Base-by-base conservation (phyloP, 1,140 invertebrate species). In the Leptestheria dahalacensis region DNA sequence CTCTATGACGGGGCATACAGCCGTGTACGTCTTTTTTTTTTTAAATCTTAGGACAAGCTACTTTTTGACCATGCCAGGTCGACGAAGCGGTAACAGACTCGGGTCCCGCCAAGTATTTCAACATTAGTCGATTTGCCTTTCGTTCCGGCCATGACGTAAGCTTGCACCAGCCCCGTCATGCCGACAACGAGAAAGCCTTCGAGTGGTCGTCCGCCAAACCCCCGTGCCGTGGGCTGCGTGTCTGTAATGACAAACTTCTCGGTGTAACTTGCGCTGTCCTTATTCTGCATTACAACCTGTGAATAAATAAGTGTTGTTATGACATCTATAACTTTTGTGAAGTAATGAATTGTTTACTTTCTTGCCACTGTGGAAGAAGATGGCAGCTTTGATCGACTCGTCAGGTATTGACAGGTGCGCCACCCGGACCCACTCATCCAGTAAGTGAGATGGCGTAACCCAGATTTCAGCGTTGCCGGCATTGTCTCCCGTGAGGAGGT, bases 351-450 rank as follows among this genome's bases (percentile, higher is more conserved):
- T 11, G 25, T 28, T 62, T 70, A 80, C 78, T 68, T 85, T 85
- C 63, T 86, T 83, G 0, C 88, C 88, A 69, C 86, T 86, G 71
- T 90, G 86, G 70, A 90, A 91, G 74, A 90, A 91, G 21, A 79
- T 79, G 1, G 82, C 82, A 48, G 80, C 78, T 47, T 91, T 77
- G 65, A 92, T 87, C 63, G 86, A 80, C 73, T 93, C 89, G 18
- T 86, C 85, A 70, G 72, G 62, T 69, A 84, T 80, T 53, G 65
- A 60, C n/a, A 67, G 67, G 3, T 62, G 63, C 24, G 70, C 71
- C 15, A 73, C 6, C 56, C 65, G 55, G 56, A 66, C 70, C 86
- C 88, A 93, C n/a, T 87, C 81, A 69, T 89, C 91, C 1, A 92
- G 72, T 25, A 88, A 70, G 68, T 86, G 80, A 61, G 91, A 86